Base-by-base conservation (phyloP, 2,113 vertebrate species). In the Stegostoma tigrinum region DNA sequence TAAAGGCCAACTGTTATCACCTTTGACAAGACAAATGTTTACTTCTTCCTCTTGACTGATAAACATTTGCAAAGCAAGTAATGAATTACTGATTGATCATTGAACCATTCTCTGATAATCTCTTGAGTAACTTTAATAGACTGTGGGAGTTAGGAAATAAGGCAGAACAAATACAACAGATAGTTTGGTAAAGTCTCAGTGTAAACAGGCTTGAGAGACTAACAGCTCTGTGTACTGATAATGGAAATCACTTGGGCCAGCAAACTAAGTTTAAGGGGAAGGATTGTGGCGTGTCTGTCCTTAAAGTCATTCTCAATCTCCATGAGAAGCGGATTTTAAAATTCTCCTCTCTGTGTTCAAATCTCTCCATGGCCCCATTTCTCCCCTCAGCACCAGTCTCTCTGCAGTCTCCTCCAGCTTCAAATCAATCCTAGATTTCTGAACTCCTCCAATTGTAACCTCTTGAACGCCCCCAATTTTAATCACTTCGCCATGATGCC, bases 51-150 rank as follows among this genome's bases (percentile, higher is more conserved):
- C 30, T 66, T 64, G 30, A 19, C 61, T 66, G 34, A n/a, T 91
- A 66, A 91, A 66, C 89, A 66, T 64, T 61, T 55, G 87, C 48
- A 90, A 55, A 14, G 87, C 87, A 90, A 55, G n/a, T 23, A 66
- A n/a, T 91, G 89, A 66, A 91, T 91, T n/a, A 91, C 55, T 38
- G 89, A 91, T 64, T 91, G 89, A 91, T 91, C 89, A 38, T 19
- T 91, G 89, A 91, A 91, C 17, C 17, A 19, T 38, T 61, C 89
- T 38, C 89, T 66, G 61, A 38, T 91, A 91, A 66, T 91, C 89
- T 91, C 89, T 66, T n/a, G 30, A 91, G 89, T 64, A 91, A 91
- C 89, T 91, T 91, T 91, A 91, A 91, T 91, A 91, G 89, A 91
- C 89, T 91, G 89, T 34, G n/a, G 89, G 30, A 91, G 55, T 64